Evolutionary conservation across 2,888 invertebrate genomes (phyloP), one percentile per base, ranked within the genome.

Genomic region (Xanthorhoe designata): DNA sequence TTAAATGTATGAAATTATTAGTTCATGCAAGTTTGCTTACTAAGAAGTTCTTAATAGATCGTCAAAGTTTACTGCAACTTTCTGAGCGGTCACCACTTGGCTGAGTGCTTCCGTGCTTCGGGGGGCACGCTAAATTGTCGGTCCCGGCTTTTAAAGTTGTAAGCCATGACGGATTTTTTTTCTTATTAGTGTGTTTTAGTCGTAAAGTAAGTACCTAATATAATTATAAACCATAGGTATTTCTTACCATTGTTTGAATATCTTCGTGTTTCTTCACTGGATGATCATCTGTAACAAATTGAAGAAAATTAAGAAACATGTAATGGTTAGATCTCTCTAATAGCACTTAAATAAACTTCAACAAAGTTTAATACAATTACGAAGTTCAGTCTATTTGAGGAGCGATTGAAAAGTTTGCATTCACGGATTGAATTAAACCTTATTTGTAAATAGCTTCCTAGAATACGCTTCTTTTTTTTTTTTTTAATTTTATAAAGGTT

Each of bases 281-380:
- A 66, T 73, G 66, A 60, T 71, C 74, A 82, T 79, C 82, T 82
- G 80, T 61, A 81, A 81, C 77, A 78, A 79, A 66, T 42, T 59
- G 61, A 58, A 72, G 52, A 10, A 18, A 45, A 64, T 64, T 60
- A 38, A 64, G 38, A 19, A 32, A 13, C 49, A 17, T 32, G 10
- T 2, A 7, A 47, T 17, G 10, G 53, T 32, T 32, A 49, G 50
- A 63, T n/a, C 45, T 45, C 15, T 60, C 24, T 54, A 66, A 67
- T 71, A 35, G 42, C 13, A 60, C 54, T 59, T 62, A 68, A 65
- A 77, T 69, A 64, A 62, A 70, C 72, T 69, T 67, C 58, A 61
- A 60, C 62, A 65, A 73, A 75, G 69, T 17, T 71, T 71, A 38
- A 57, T 54, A 66, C 70, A 69, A 72, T 74, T 64, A 66, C 63